A percentile compares a stretch with the other conserved stretches of the same genome.
phyloP scores from a whole-genome alignment of 2,797 vertebrate genomes.

The Threskiornis aethiopicus region DNA sequence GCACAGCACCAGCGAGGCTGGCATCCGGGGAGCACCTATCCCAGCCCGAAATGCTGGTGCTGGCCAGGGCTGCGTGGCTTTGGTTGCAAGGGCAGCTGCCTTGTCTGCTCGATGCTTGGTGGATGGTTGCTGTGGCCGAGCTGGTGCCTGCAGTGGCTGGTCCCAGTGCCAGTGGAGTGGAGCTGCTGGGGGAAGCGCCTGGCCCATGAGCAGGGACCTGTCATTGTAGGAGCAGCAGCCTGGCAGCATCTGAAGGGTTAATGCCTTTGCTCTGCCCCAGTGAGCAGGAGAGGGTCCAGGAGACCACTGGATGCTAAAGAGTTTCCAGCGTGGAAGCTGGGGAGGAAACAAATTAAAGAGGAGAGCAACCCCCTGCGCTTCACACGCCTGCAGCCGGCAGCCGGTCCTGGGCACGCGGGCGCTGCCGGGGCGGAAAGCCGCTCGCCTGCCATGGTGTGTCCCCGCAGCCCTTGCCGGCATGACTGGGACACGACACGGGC shows the following conservation, averaged over 20 bases:
- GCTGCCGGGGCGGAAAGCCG: fast-evolving
- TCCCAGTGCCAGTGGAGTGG: fast-evolving
- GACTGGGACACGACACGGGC: fast-evolving
- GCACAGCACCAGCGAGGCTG: background rate
- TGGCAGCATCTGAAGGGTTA: background rate
- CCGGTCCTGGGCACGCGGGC: fast-evolving
- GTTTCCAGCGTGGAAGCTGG: background rate
- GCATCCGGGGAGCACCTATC: background rate
- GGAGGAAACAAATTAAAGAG: background rate
- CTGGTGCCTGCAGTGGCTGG: background rate
- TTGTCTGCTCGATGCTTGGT: background rate
- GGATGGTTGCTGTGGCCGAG: background rate
- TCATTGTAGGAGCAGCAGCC: background rate
- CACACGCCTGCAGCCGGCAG: fast-evolving
- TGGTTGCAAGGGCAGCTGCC: background rate
- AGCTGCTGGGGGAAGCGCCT: background rate
- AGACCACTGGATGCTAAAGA: background rate
- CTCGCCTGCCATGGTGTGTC: fast-evolving
- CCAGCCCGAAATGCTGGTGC: background rate
- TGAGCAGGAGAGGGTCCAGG: background rate
- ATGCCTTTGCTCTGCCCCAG: background rate
- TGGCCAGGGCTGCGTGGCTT: background rate
- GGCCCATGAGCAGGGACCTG: background rate
- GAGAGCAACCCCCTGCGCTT: background rate
- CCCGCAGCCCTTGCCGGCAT: fast-evolving